These are phyloP conservation scores for Alaudala cheleensis DNA, from an alignment of 2,113 vertebrate species.

Conservation along the genomic window DNA sequence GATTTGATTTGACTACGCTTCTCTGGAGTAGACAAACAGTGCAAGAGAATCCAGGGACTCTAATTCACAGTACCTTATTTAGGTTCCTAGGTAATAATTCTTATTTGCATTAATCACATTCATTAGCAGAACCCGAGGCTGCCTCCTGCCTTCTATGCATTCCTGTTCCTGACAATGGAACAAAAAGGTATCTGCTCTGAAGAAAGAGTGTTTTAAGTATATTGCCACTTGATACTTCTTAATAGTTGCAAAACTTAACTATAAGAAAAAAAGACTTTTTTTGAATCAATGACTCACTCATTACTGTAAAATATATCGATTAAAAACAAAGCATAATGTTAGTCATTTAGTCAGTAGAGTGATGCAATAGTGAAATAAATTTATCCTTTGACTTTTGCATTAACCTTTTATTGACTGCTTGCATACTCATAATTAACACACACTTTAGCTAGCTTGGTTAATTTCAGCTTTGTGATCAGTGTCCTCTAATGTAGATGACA, in stretches of 20 bases:
- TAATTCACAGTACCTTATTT: background rate
- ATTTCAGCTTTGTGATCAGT: conserved; percentile 78
- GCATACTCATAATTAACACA: conserved; percentile 99
- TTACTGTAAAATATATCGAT: conserved; percentile 99
- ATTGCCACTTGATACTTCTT: conserved; percentile 49
- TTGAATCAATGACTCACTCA: conserved; percentile 89
- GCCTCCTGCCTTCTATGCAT: background rate
- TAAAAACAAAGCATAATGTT: conserved; percentile 88
- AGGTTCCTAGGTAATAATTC: background rate
- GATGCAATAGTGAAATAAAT: conserved; percentile 97
- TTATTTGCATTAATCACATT: conserved; percentile 19
- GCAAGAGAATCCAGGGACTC: background rate
- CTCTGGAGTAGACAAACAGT: background rate
- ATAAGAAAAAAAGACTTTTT: conserved; percentile 56
- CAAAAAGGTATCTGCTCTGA: background rate
- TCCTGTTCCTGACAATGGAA: background rate
- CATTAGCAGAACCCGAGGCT: background rate
- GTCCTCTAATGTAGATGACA: conserved; percentile 74
- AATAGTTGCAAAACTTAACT: conserved; percentile 63
- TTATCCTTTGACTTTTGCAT: conserved; percentile 98
- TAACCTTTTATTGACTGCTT: conserved; percentile 99
- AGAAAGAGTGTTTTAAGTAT: background rate
- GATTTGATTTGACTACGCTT: background rate
- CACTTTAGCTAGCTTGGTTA: conserved; percentile 99
- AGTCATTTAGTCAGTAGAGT: conserved; percentile 90